Evolutionary conservation across 2,888 invertebrate genomes (phyloP).

Genomic region (Scaptomyza flava): DNA sequence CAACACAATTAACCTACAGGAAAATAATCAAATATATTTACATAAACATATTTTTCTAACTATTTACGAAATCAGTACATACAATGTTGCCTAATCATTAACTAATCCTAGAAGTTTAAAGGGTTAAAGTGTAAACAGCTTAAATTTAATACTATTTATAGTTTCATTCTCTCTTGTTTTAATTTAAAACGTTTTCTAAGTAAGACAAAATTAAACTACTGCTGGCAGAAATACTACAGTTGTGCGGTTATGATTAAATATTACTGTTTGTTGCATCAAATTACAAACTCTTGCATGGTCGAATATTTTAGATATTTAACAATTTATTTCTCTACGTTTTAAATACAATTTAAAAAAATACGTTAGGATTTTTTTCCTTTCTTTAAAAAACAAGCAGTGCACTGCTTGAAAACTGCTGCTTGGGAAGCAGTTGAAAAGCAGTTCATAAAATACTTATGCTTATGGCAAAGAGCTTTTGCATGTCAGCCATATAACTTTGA

Average conservation of each 20-base stretch:
- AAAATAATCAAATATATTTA: not conserved
- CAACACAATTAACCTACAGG: slow-evolving; percentile 20
- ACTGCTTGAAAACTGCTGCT: slow-evolving; percentile 30
- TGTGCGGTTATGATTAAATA: too few relatives aligned
- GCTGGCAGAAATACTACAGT: too few relatives aligned
- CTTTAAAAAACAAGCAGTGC: too few relatives aligned
- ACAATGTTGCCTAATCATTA: not conserved
- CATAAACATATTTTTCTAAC: not conserved
- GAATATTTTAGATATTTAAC: too few relatives aligned
- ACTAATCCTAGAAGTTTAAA: not conserved
- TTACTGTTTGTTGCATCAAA: too few relatives aligned
- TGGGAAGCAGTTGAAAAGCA: too few relatives aligned
- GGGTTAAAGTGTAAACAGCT: not conserved
- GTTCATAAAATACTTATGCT: not conserved
- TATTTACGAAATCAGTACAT: not conserved
- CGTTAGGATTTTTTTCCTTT: not conserved
- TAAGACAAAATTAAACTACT: not conserved
- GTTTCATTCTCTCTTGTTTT: not conserved
- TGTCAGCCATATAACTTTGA: not conserved
- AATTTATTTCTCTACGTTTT: not conserved
- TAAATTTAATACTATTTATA: not conserved
- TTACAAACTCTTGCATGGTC: too few relatives aligned
- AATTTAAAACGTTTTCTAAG: not conserved
- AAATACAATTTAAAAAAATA: slow-evolving; percentile 6
- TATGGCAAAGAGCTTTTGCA: not conserved